A percentile compares a stretch with the other conserved stretches of the same genome.
phyloP scores from a whole-genome alignment of 2,797 vertebrate genomes.

The Melanitta fusca region DNA sequence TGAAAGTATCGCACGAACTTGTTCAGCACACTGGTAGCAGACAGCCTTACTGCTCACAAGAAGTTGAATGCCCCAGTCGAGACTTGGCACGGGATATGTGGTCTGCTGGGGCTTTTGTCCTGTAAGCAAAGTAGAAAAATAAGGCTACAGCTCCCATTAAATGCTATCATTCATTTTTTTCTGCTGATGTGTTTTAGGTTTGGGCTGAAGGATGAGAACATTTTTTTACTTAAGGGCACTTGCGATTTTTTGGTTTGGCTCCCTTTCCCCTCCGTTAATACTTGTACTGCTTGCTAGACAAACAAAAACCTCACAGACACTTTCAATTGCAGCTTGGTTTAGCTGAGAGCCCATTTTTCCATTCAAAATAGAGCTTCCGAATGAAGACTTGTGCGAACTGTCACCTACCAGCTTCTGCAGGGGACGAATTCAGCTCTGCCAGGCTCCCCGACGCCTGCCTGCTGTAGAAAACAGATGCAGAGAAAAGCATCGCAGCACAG shows the following conservation, averaged over 20 bases:
- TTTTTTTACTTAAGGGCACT: neutral
- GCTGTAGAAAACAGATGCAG: neutral
- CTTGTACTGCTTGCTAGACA: neutral
- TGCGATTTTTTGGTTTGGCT: neutral
- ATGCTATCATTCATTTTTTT: neutral
- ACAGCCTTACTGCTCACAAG: neutral
- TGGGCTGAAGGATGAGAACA: neutral
- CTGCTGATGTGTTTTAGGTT: neutral
- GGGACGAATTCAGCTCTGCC: neutral
- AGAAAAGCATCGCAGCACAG: neutral
- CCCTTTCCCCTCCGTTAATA: neutral
- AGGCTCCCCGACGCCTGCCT: neutral
- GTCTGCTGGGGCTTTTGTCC: neutral
- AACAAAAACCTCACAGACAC: neutral
- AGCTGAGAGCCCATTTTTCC: neutral
- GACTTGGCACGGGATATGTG: neutral
- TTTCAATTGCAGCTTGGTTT: neutral
- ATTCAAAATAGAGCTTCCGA: neutral
- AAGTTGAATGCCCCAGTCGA: fast-evolving
- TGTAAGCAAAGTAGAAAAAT: neutral
- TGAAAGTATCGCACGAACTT: fast-evolving
- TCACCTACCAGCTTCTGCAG: neutral
- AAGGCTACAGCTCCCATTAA: neutral
- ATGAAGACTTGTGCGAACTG: neutral
- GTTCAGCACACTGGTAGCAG: neutral